phyloP scores from a whole-genome alignment of 2,888 invertebrate genomes.

The Dascillus cervinus region DNA sequence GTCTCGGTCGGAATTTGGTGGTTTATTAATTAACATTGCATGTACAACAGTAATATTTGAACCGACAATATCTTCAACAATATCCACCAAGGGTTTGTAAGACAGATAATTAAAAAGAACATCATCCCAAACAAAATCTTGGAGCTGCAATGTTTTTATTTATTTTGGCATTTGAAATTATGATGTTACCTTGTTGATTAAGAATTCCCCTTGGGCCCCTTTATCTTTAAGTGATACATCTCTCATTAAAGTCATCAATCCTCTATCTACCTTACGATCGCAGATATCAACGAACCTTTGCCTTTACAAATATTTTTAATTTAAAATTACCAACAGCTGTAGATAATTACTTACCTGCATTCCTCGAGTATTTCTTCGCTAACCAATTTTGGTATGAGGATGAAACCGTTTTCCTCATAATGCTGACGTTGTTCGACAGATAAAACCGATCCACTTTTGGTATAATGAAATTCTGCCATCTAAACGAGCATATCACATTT shows the following conservation, averaged over 20 bases:
- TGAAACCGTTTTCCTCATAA: constrained; percentile 74
- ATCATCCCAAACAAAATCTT: constrained; percentile 69
- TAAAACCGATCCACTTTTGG: constrained; percentile 29
- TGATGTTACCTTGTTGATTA: constrained; percentile 62
- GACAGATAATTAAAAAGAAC: constrained; percentile 62
- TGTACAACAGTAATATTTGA: constrained; percentile 67
- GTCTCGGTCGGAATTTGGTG: constrained; percentile 63
- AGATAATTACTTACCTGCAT: constrained; percentile 59
- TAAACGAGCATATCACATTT: too few relatives aligned
- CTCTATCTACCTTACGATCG: constrained; percentile 49
- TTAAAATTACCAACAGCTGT: too few relatives aligned
- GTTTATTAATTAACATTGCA: constrained; percentile 86
- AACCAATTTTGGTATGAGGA: constrained; percentile 66
- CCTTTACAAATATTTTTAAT: constrained; percentile 49
- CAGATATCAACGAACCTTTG: constrained; percentile 64
- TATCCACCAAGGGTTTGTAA: constrained; percentile 55
- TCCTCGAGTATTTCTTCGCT: constrained; percentile 55
- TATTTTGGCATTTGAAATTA: too few relatives aligned
- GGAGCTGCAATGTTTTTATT: too few relatives aligned
- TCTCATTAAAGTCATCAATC: constrained; percentile 56
- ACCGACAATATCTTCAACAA: constrained; percentile 66
- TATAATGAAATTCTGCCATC: too few relatives aligned
- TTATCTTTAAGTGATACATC: constrained; percentile 55
- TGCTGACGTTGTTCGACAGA: constrained; percentile 56
- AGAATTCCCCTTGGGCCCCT: constrained; percentile 54